Evolutionary conservation across 2,113 vertebrate genomes (phyloP).

Genomic region (Corynorhinus townsendii): DNA sequence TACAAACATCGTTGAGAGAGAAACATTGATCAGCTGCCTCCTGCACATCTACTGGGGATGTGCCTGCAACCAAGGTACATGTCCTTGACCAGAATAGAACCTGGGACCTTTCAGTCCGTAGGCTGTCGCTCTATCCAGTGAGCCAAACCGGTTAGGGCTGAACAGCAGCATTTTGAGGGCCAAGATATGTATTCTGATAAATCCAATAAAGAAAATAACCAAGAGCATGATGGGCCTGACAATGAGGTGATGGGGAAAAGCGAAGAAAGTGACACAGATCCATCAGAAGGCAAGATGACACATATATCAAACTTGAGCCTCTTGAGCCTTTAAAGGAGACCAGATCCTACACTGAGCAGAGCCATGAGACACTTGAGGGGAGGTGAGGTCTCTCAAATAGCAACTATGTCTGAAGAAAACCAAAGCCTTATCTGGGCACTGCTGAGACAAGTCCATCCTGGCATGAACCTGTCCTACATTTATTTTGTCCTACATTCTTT

Average conservation of each 20-base stretch:
- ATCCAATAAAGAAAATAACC: slow-evolving; percentile 91
- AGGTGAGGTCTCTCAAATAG: slow-evolving; percentile 96
- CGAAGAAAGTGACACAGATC: slow-evolving; percentile 96
- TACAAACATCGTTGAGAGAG: too few relatives aligned
- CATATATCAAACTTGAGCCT: slow-evolving; percentile 89
- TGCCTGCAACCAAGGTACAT: too few relatives aligned
- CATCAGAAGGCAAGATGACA: slow-evolving; percentile 96
- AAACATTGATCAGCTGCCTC: too few relatives aligned
- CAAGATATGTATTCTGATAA: background rate
- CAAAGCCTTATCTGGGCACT: slow-evolving; percentile 98
- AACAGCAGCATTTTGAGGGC: background rate
- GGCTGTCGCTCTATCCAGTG: too few relatives aligned
- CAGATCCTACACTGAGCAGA: slow-evolving; percentile 88
- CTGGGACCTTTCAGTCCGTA: too few relatives aligned
- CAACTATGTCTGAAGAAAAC: slow-evolving; percentile 98
- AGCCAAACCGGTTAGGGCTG: background rate
- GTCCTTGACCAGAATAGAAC: too few relatives aligned
- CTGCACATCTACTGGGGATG: too few relatives aligned
- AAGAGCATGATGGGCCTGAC: slow-evolving; percentile 95
- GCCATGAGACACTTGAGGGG: slow-evolving; percentile 94
- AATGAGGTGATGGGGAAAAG: slow-evolving; percentile 95
- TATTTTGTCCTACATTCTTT: slow-evolving; percentile 96
- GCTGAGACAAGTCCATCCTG: slow-evolving; percentile 96
- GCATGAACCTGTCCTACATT: slow-evolving; percentile 99
- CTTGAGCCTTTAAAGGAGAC: slow-evolving; percentile 89